Base-by-base conservation (phyloP, 2,113 vertebrate species). In the Corythaeola cristata region DNA sequence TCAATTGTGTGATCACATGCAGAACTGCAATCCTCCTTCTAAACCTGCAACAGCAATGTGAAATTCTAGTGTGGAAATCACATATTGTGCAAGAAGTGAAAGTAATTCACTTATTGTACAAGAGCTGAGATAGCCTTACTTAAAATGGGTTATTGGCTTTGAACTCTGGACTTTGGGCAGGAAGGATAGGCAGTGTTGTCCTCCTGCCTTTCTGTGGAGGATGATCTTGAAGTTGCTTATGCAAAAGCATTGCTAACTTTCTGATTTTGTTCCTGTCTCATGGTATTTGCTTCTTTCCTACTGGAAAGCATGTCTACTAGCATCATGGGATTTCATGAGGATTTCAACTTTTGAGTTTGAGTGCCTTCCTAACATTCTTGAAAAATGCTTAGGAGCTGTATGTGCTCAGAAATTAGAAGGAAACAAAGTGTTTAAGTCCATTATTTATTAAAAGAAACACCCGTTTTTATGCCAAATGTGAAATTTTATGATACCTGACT, bases 381-480 rank as follows among this genome's bases (percentile, higher is more conserved):
- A 24, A 74, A 79, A 92, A 74, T 66, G 55, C 45, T 78, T 81
- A 60, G 45, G 66, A 78, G 16, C 76, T 78, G 7, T 35, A 79
- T 79, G 28, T 81, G 53, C 73, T 85, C 37, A 62, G 69, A 89
- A 90, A 79, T 86, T 30, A 87, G 53, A 72, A 89, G 77, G 53
- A 92, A 93, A 68, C 75, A 81, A 93, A 94, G 69, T 21, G 14
- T 24, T 73, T 6, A 76, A 73, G 59, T 50, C 78, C 55, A 59
- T 91, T 82, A 76, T 69, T 94, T 94, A 47, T 79, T 90, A 82
- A 92, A 91, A 82, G 30, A 91, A 95, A 23, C 30, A 30, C 62
- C 81, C 62, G 26, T 3, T 64, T 93, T 95, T 88, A 55, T 94
- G 75, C 85, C 77, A 94, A 91, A 88, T 76, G 44, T 75, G n/a